Base-by-base conservation (phyloP, 2,113 vertebrate species). In the Rhea americana region DNA sequence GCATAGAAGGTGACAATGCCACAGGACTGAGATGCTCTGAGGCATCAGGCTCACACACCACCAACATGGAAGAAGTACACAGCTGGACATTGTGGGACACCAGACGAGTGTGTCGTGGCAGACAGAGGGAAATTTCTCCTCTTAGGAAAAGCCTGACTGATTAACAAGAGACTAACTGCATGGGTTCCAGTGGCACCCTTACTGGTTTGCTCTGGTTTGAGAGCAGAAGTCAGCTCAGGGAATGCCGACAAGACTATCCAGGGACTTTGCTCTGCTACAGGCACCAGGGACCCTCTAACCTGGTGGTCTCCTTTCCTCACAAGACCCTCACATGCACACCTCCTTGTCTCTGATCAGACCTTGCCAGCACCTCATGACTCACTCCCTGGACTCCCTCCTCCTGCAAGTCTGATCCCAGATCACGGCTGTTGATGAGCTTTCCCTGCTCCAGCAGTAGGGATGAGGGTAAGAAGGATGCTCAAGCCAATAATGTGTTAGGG, bases 91-190 rank as follows among this genome's bases (percentile, higher is more conserved):
- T 6, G 15, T 1, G 1, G 39, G 21, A 71, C 32, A 82, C 39
- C 22, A 4, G 28, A 53, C 24, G 26, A 56, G 14, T 72, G 17
- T 12, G 30, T 19, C 48, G 58, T 6, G 30, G 24, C 19, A 41
- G 39, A 45, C 28, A 45, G 65, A 37, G 25, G 37, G 56, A 43
- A 72, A 67, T 55, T 63, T 58, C 35, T 61, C 4, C 19, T 35
- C 43, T 84, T 5, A 68, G 13, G 11, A n/a, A 45, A 61, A 82
- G n/a, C 50, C 63, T 59, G 72, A 25, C 13, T n/a, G 24, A 26
- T n/a, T 47, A 70, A 55, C 16, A 55, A 3, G 35, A 19, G 43
- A 50, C 20, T n/a, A 25, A 73, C 18, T 14, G 22, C 0, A 0
- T 28, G 19, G 19, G 26, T 39, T 74, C 70, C 78, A 58, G 63